Conservation (phyloP, 2,888 invertebrate genomes). For the Trypoxylon attenuatum region DNA sequence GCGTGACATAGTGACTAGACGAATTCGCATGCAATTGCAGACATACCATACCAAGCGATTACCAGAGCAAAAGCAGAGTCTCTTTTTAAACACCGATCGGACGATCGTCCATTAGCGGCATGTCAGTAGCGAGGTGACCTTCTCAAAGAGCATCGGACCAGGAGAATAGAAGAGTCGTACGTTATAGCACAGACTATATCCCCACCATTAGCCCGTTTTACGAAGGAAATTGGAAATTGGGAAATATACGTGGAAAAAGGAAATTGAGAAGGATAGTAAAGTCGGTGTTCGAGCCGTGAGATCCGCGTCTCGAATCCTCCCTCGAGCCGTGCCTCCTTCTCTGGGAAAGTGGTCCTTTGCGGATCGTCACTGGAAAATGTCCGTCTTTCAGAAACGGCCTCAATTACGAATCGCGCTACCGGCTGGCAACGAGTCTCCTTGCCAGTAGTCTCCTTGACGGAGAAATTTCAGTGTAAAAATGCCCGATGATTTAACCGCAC, state of each 20-base stretch:
- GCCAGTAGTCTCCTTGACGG: no score
- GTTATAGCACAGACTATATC: no score
- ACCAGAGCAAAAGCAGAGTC: constrained; percentile 75
- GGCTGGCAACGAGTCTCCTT: no score
- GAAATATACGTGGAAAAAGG: not conserved
- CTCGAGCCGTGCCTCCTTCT: constrained; percentile 54
- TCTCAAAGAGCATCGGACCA: constrained; percentile 30
- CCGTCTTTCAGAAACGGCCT: no score
- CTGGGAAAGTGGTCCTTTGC: no score
- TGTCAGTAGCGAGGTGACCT: constrained; percentile 31
- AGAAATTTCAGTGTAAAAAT: no score
- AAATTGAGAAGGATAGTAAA: constrained; percentile 5
- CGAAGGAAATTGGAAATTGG: constrained; percentile 3
- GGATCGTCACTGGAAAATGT: no score
- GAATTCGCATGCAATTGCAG: constrained; percentile 69
- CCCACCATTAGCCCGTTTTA: no score
- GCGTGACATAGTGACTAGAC: constrained; percentile 22
- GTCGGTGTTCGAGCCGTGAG: constrained; percentile 29
- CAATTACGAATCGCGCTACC: no score
- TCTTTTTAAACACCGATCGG: constrained; percentile 54
- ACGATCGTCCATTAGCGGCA: constrained; percentile 41
- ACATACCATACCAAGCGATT: constrained; percentile 74
- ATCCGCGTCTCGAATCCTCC: constrained; percentile 49
- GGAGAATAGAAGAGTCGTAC: constrained; percentile 1
- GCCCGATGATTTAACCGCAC: constrained; percentile 6